Percentiles rank a stretch among this genome's conserved stretches.
phyloP scores from a whole-genome alignment of 2,113 vertebrate genomes.

The Forbesichthys papilliferus region DNA sequence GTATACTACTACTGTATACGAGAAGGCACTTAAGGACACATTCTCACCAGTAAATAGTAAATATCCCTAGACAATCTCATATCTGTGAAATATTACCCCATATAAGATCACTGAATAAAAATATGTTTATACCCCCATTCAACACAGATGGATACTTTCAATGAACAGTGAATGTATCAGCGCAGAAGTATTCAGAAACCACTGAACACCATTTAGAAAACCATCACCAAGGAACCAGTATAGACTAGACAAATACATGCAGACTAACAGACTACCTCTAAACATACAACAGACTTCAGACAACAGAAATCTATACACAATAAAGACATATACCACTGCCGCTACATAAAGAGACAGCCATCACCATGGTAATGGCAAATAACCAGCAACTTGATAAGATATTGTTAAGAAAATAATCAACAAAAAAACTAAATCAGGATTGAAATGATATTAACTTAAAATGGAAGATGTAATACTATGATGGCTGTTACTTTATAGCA shows the following conservation, averaged over 20 bases:
- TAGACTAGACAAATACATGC: constrained; percentile 49
- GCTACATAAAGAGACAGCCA: constrained; percentile 55
- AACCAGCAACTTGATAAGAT: not conserved
- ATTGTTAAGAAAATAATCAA: not conserved
- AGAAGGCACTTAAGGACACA: not conserved
- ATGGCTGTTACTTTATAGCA: constrained; percentile 60
- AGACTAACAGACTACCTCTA: constrained; percentile 32
- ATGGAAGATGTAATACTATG: not conserved
- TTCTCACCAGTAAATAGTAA: not conserved
- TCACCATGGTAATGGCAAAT: not conserved
- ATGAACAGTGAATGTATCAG: too few species aligned
- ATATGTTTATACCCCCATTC: not conserved
- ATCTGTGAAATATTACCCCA: not conserved
- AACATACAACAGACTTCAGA: constrained; percentile 23
- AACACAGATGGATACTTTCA: too few species aligned
- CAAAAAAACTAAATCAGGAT: not conserved
- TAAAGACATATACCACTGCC: constrained; percentile 47
- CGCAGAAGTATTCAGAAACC: not conserved
- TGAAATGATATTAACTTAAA: not conserved
- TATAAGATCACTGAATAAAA: not conserved
- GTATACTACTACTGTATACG: constrained; percentile 2
- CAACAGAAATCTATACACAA: constrained; percentile 38
- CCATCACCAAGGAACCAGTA: constrained; percentile 46
- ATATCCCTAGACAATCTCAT: not conserved
- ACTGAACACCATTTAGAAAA: constrained; percentile 13